phyloP scores from a whole-genome alignment of 2,113 vertebrate species.

The Sula dactylatra region DNA sequence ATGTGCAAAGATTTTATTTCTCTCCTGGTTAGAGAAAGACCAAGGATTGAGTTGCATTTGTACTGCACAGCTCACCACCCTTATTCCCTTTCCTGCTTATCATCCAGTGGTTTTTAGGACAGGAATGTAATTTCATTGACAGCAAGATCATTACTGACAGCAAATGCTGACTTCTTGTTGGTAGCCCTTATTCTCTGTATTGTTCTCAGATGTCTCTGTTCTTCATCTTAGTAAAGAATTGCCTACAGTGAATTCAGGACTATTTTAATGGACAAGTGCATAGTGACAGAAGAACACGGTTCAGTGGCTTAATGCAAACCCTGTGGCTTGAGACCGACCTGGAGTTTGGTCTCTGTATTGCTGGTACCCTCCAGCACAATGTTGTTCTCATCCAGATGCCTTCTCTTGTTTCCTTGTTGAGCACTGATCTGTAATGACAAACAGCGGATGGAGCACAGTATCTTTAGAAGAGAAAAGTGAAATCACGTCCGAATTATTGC shows the following conservation, averaged over 20 bases:
- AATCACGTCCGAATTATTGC: neutral
- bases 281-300: constrained; percentile 9
- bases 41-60: neutral
- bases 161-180: neutral
- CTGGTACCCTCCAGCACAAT: constrained; percentile 10
- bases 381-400: neutral
- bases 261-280: neutral
- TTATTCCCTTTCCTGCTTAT: neutral
- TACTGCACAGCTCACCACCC: accelerated
- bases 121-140: neutral
- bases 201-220: neutral
- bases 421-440: neutral
- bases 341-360: neutral
- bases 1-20: accelerated
- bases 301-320: constrained; percentile 35
- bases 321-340: neutral
- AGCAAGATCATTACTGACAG: neutral
- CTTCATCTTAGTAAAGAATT: neutral
- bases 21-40: neutral
- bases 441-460: neutral
- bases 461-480: neutral
- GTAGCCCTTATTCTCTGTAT: neutral
- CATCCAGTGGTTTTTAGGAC: neutral
- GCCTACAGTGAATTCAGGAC: neutral
- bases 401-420: neutral